Base-by-base conservation (phyloP, 2,888 invertebrate species). In the Ceriagrion tenellum region DNA sequence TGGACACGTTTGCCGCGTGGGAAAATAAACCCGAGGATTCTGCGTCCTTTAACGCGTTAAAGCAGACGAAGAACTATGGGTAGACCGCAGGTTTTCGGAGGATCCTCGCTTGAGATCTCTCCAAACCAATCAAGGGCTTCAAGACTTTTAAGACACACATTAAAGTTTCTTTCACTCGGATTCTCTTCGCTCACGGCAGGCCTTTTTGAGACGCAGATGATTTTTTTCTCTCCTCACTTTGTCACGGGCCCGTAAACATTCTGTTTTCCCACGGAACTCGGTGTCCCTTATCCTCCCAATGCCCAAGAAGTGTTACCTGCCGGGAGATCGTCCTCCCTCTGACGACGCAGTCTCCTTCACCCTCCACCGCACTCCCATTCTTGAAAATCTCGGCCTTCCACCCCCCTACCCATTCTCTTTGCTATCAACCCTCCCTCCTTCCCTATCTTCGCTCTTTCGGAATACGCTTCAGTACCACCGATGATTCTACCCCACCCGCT, bases 41-140 rank as follows among this genome's bases (percentile, higher is more conserved):
- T 35, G 69, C 18, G 55, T 74, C 69, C 16, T 35, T 13, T 81
- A 81, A 81, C n/a, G 81, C 35, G 81, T 69, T 69, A 23, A 69
- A 63, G 8, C 47, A 93, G 47, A 69, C 26, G 93, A 23, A 93
- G 63, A 55, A 55, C 23, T 35, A 16, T 10, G 18, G 20, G 26
- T 55, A 69, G 69, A 69, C 40, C 81, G 40, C 69, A 93, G 69
- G 47, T n/a, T 93, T 55, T 89, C 26, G 89, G 55, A 89, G 89
- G 89, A 81, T 81, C 69, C 93, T 91, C 91, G 91, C 91, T 91
- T 91, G 40, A 91, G n/a, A 63, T 40, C 63, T 91, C 55, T 63
- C 91, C 35, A 40, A 93, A 93, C 93, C 93, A 93, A 93, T 93
- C 93, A 47, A 47, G 26, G 69, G 59, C 63, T 40, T 93, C 69